Base-by-base conservation (phyloP, 2,888 invertebrate genomes). In the Cryptocheilus praepositus region DNA sequence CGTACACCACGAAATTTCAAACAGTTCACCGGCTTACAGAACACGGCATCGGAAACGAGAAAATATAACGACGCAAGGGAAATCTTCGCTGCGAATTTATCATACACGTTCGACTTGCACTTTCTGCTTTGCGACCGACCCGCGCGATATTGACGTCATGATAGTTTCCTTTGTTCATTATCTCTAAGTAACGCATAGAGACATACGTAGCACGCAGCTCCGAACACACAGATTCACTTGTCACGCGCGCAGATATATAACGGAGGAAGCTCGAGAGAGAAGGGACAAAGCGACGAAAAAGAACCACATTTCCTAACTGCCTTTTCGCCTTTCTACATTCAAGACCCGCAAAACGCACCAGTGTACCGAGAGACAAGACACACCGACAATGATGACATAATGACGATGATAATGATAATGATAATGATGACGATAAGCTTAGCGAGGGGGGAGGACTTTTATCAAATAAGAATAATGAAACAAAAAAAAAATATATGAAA, bases 141-240 rank as follows among this genome's bases (percentile, higher is more conserved):
- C 4, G 36, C 36, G 36, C 36, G 13, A 36, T 7, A 11, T 1
- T 13, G 11, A 15, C 28, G 21, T 22, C 19, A 16, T 25, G 46
- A 15, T 28, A 25, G 25, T 28, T 59, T 28, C 28, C 18, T 46
- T 59, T 8, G 28, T 61, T 16, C n/a, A 18, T 46, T 18, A 60
- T 21, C n/a, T 18, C 7, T 8, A 54, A 21, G 19, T 52, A 21
- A 46, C 56, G 7, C 56, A 58, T 62, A 45, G 54, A 49, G 69
- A 69, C 63, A 64, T 52, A 54, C 46, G 58, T 61, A 64, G 2
- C 36, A 11, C 36, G 36, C 36, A 36, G 36, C 36, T 36, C 36
- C 36, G 11, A 36, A 36, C 36, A 36, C 36, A 36, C 36, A 36
- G 1, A 7, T 11, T 1, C 36, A 11, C 36, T 11, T 36, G 7